A percentile compares a stretch with the other conserved stretches of the same genome.
Conservation (phyloP, 2,888 invertebrate genomes). For the Trissolcus japonicus region DNA sequence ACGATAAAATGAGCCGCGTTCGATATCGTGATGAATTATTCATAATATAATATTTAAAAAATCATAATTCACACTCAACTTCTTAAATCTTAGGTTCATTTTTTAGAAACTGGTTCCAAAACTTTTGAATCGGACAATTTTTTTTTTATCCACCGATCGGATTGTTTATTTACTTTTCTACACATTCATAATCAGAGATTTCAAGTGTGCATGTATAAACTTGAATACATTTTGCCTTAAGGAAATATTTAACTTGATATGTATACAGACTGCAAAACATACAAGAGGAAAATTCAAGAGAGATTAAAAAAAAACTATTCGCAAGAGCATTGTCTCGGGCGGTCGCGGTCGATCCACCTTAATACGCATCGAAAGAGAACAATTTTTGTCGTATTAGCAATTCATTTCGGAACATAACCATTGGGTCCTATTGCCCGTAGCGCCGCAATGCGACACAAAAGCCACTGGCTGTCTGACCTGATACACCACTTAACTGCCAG, state of each 20-base stretch:
- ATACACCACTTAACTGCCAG: conserved; percentile 61
- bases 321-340: conserved; percentile 15
- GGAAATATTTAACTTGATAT: no score
- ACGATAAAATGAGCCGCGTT: not conserved
- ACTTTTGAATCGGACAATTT: no score
- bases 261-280: no score
- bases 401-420: conserved; percentile 49
- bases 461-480: conserved; percentile 61
- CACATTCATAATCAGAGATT: no score
- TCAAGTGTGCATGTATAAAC: no score
- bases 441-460: conserved; percentile 74
- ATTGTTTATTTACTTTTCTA: no score
- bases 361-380: conserved; percentile 28
- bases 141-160: no score
- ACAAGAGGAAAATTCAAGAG: no score
- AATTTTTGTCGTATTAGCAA: conserved; percentile 47
- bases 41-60: not conserved
- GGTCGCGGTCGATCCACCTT: conserved; percentile 16
- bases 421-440: conserved; percentile 66
- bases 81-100: no score
- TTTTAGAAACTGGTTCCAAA: no score
- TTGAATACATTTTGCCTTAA: no score
- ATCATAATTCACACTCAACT: no score
- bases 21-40: conserved; percentile 3
- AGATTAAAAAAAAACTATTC: conserved; percentile 6